A percentile compares a stretch with the other conserved stretches of the same genome.
These are phyloP conservation scores for Leucophenga maculata DNA, from an alignment of 2,888 invertebrate species.

Conservation along the genomic window DNA sequence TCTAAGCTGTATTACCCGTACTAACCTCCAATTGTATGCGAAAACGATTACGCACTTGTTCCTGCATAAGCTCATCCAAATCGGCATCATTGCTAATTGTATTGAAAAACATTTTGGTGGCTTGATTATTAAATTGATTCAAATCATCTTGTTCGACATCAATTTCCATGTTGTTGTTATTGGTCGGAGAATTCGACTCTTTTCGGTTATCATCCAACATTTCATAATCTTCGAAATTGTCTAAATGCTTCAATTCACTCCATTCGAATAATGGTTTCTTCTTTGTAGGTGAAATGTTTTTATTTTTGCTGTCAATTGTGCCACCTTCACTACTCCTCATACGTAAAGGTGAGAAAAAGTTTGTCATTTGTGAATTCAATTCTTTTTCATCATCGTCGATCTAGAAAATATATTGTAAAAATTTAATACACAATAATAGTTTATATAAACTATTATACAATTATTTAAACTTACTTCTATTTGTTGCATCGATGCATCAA, in stretches of 20 bases:
- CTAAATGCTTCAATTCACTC: slow-evolving; percentile 46
- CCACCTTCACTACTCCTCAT: too few relatives aligned
- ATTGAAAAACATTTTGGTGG: not conserved
- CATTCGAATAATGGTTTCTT: slow-evolving; percentile 50
- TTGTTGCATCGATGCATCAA: too few relatives aligned
- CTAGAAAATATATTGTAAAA: not conserved
- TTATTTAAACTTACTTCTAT: not conserved
- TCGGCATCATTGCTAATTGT: not conserved
- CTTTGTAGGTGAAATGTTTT: not conserved
- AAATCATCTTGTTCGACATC: slow-evolving; percentile 3
- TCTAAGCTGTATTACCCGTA: not conserved
- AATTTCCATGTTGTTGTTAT: not conserved
- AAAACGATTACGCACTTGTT: not conserved
- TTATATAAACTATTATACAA: not conserved
- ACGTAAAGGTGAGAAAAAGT: not conserved
- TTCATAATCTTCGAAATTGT: slow-evolving; percentile 47
- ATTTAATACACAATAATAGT: not conserved
- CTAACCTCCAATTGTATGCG: slow-evolving; percentile 16
- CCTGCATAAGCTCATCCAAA: slow-evolving; percentile 1
- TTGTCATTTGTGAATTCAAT: not conserved
- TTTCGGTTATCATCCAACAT: slow-evolving; percentile 59
- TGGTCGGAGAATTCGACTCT: not conserved
- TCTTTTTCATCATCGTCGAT: not conserved
- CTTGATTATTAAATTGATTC: not conserved
- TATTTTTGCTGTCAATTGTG: not conserved